A percentile compares a stretch with the other conserved stretches of the same genome.
phyloP scores from a whole-genome alignment of 2,888 invertebrate genomes.

The Cephalotes varians region DNA sequence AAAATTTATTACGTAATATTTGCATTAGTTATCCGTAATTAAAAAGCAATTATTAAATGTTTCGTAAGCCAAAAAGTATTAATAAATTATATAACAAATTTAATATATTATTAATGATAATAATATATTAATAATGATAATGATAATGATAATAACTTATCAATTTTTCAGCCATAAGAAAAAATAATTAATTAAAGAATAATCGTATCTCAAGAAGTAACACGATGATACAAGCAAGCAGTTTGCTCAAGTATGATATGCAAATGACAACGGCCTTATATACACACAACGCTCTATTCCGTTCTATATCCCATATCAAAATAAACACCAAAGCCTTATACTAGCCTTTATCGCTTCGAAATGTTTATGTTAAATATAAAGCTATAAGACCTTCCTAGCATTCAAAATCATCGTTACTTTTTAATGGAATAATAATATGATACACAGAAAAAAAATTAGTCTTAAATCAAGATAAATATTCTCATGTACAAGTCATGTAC shows the following conservation, averaged over 20 bases:
- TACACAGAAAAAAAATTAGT: too few species aligned
- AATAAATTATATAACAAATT: too few species aligned
- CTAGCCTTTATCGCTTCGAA: neutral
- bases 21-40: too few species aligned
- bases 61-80: neutral
- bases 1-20: too few species aligned
- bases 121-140: too few species aligned
- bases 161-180: neutral
- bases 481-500: too few species aligned
- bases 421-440: neutral
- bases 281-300: neutral
- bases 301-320: neutral
- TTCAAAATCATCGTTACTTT: neutral
- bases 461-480: too few species aligned
- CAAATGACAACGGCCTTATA: neutral
- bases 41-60: too few species aligned
- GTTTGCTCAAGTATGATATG: neutral
- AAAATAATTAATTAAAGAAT: neutral
- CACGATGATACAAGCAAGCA: neutral
- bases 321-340: neutral
- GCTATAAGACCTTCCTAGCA: too few species aligned
- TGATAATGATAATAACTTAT: too few species aligned
- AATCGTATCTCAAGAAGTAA: neutral
- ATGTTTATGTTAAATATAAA: too few species aligned
- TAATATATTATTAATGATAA: too few species aligned